Evolutionary conservation across 2,797 vertebrate genomes (phyloP), one percentile per base, ranked within the genome.

Genomic region (Coracias cyanogaster): DNA sequence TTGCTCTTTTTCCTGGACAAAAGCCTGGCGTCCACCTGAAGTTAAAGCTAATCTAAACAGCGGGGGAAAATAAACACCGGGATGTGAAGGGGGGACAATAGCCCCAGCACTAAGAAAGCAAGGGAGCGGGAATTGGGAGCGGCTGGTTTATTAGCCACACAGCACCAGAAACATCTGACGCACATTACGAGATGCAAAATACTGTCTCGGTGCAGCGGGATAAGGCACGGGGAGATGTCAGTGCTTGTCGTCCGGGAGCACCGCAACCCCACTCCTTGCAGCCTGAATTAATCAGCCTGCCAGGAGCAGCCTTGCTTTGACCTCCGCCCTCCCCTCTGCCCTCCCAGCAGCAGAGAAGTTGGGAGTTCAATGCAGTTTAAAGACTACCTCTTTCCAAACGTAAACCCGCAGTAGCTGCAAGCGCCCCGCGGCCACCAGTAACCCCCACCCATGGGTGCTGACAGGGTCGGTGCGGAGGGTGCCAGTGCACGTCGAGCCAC

Each of bases 211-310:
- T 46, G 77, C 39, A 37, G 74, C 60, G 49, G 84, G 79, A 82
- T 76, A 51, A 79, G 78, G 71, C 78, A 66, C 0, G 2, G 46
- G 62, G 67, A 84, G 89, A 82, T 86, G 82, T 82, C 51, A 13
- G 25, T 49, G 64, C 93, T 76, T 28, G 33, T 84, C 58, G 25
- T 79, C 82, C 84, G 10, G 1, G 43, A 87, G 82, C 78, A 26
- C 81, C 14, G 2, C 93, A 84, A 4, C 57, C 82, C 85, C 0
- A 1, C 79, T 94, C 61, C 58, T 62, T 5, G 0, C 88, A 87
- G 85, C 90, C 90, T 39, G 89, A 82, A 85, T 90, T 86, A 93
- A 94, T 90, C 92, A 70, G 22, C 15, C 79, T 85, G 84, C 90
- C 82, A 61, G 71, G 37, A 93, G 79, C 83, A 95, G 85, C 87